A percentile compares a stretch with the other conserved stretches of the same genome.
phyloP scores from a whole-genome alignment of 2,888 invertebrate genomes.

The Tiliacea citrago region DNA sequence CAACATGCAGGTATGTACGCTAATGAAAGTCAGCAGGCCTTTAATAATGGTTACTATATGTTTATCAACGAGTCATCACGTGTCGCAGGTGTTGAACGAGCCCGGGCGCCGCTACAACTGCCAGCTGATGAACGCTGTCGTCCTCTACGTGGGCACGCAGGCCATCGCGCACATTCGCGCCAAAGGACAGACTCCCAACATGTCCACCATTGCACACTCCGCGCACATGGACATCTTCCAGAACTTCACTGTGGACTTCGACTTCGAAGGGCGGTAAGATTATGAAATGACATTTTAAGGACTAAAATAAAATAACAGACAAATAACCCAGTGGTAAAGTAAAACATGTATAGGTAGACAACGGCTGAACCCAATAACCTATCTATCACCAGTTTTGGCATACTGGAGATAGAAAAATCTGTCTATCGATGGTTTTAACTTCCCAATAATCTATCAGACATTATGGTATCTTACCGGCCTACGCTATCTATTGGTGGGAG shows the following conservation, averaged over 20 bases:
- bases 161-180: slow-evolving; percentile 97
- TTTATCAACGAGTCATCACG: background rate
- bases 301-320: background rate
- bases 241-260: slow-evolving; percentile 99
- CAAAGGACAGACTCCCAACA: slow-evolving; percentile 98
- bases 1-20: slow-evolving; percentile 93
- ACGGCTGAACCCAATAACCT: too few species aligned
- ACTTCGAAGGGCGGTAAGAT: slow-evolving; percentile 96
- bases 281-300: background rate
- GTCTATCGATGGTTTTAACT: too few species aligned
- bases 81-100: slow-evolving; percentile 92
- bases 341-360: background rate
- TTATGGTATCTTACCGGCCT: too few species aligned
- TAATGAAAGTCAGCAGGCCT: background rate
- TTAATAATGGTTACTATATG: background rate
- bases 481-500: too few species aligned
- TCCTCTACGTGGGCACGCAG: slow-evolving; percentile 99
- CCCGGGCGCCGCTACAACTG: slow-evolving; percentile 98
- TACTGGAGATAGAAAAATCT: too few species aligned
- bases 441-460: too few species aligned
- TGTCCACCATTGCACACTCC: slow-evolving; percentile 99
- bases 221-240: slow-evolving; percentile 99
- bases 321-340: background rate
- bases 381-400: too few species aligned
- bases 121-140: slow-evolving; percentile 98